These are phyloP conservation scores for Tetragonula carbonaria DNA, from an alignment of 2,888 invertebrate genomes.

Conservation along the genomic window DNA sequence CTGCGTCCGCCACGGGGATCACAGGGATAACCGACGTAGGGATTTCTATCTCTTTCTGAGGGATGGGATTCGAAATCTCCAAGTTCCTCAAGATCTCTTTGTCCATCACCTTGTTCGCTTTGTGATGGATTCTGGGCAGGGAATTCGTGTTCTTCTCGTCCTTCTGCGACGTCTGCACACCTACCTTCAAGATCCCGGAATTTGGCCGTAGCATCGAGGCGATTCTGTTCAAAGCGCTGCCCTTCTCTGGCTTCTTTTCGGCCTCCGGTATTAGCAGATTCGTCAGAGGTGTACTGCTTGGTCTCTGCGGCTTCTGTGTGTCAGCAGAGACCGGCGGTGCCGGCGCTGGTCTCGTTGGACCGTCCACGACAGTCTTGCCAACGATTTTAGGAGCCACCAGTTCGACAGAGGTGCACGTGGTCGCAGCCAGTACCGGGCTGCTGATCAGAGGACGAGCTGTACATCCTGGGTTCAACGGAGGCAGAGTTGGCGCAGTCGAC, in stretches of 20 bases:
- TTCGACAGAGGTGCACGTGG: conserved; percentile 92
- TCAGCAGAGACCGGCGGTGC: conserved; percentile 78
- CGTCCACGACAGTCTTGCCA: conserved; percentile 86
- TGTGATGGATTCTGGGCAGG: conserved; percentile 87
- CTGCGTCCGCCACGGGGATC: conserved; percentile 85
- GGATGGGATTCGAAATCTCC: conserved; percentile 94
- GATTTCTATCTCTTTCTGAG: conserved; percentile 88
- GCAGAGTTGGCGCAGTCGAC: conserved; percentile 86
- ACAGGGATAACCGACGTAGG: conserved; percentile 87
- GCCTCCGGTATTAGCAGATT: conserved; percentile 69
- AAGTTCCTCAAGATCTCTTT: conserved; percentile 90
- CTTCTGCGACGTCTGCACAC: conserved; percentile 85
- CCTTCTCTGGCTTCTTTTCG: conserved; percentile 83
- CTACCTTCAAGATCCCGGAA: conserved; percentile 85
- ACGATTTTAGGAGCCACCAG: conserved; percentile 87
- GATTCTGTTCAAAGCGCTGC: conserved; percentile 88
- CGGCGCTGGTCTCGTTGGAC: conserved; percentile 87
- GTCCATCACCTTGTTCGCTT: conserved; percentile 88
- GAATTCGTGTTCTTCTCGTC: conserved; percentile 86
- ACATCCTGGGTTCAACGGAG: conserved; percentile 87
- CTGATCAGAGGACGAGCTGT: conserved; percentile 91
- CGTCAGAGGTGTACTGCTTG: conserved; percentile 74
- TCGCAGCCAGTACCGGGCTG: conserved; percentile 92
- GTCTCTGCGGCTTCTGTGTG: conserved; percentile 75
- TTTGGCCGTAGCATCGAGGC: conserved; percentile 87